Base-by-base conservation (phyloP, 23 tunicate species). In the Phallusia fumigata region DNA sequence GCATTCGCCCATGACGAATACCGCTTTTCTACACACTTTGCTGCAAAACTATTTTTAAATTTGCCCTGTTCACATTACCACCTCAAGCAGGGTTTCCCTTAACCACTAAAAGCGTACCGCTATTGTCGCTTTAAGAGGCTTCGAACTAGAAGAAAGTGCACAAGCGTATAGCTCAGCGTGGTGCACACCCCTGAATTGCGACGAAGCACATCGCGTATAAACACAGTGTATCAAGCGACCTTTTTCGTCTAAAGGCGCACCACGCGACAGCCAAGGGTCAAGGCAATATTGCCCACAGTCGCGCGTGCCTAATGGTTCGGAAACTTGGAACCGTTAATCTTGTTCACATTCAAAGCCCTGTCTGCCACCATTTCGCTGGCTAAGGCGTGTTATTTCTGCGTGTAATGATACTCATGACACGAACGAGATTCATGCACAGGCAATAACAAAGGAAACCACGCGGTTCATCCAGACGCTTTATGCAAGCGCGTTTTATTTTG, bases 131-230 rank as follows among this genome's bases (percentile, higher is more conserved):
- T 40, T 40, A 40, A 40, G 47, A 40, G 47, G 5, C 47, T 40
- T 40, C 47, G 10, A 40, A 22, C 69, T 58, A 3, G 69, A 58
- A 58, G 26, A 58, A 21, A 24, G 28, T 22, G 2, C 69, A 24
- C 69, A 58, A 58, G 69, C 28, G 28, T 58, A 6, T 22, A 22
- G 69, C 8, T 16, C 3, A 13, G 69, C 69, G 26, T 58, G 69
- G 15, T 24, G 69, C 69, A 58, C 26, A 58, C 69, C 47, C 69
- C 69, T 58, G 15, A 58, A 58, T 58, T 58, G 69, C 69, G 69
- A 58, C 69, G 69, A 24, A 58, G 28, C 69, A 24, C 13, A 24
- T 58, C 69, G 26, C 69, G 28, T 24, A 58, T 58, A 58, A 58
- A 58, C 26, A 58, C 69, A 58, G 16, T 24, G 69, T 58, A 6